Percentiles rank a stretch among this genome's conserved stretches.
phyloP scores from a whole-genome alignment of 2,888 invertebrate species.

The Lasioglossum villosulum region DNA sequence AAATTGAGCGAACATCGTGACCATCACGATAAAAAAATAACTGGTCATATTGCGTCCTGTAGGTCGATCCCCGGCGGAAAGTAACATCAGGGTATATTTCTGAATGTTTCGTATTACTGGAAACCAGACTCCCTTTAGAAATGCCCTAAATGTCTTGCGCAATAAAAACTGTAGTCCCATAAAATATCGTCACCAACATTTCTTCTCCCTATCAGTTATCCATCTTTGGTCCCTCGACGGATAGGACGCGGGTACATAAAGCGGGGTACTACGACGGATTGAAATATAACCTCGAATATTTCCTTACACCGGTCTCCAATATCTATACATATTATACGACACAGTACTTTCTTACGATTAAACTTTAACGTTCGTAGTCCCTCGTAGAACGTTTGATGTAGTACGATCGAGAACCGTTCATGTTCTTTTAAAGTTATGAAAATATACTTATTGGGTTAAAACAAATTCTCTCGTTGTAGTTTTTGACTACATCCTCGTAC shows the following conservation, averaged over 20 bases:
- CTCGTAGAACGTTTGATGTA: slow-evolving; percentile 38
- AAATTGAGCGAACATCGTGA: background rate
- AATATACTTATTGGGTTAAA: slow-evolving; percentile 1
- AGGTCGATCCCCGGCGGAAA: background rate
- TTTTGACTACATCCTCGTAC: too few relatives aligned
- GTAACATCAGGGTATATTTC: slow-evolving; percentile 5
- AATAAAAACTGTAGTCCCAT: slow-evolving; percentile 68
- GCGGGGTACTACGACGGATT: slow-evolving; percentile 66
- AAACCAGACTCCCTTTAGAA: slow-evolving; percentile 68
- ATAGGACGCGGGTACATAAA: slow-evolving; percentile 67
- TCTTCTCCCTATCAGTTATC: slow-evolving; percentile 67
- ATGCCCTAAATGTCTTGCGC: slow-evolving; percentile 71
- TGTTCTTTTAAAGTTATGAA: slow-evolving; percentile 46
- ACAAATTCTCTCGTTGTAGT: background rate
- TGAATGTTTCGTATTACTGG: slow-evolving; percentile 57
- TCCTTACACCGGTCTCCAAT: slow-evolving; percentile 63
- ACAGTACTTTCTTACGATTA: slow-evolving; percentile 65
- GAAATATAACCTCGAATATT: slow-evolving; percentile 73
- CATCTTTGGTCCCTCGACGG: slow-evolving; percentile 63
- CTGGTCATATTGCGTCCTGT: background rate
- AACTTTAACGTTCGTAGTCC: slow-evolving; percentile 51
- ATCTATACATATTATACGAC: slow-evolving; percentile 40
- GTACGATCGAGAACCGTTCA: slow-evolving; percentile 19
- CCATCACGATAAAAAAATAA: background rate
- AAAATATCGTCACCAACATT: slow-evolving; percentile 66